Conservation (phyloP, 1,140 invertebrate species). For the Amyelois transitella region DNA sequence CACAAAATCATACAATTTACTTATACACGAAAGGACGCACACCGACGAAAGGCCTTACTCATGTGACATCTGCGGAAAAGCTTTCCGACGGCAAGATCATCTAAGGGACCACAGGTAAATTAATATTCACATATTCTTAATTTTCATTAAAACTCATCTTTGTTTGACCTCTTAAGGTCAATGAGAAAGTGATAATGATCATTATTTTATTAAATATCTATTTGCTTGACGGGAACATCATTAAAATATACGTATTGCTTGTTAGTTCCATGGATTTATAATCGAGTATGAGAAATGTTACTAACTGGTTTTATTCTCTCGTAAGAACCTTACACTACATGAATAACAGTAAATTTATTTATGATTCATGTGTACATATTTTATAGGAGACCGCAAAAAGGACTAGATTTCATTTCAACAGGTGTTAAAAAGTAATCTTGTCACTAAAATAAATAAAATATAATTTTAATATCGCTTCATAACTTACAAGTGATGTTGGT, state of each 20-base stretch:
- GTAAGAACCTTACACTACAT: neutral
- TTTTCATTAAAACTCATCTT: neutral
- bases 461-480: too few relatives aligned
- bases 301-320: neutral
- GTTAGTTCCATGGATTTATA: neutral
- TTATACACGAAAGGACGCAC: conserved; percentile 98
- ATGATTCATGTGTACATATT: neutral
- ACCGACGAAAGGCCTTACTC: conserved; percentile 98
- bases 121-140: conserved; percentile 10
- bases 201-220: conserved; percentile 3
- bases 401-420: neutral
- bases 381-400: neutral
- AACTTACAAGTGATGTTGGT: too few relatives aligned
- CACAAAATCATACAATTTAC: conserved; percentile 97
- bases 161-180: neutral
- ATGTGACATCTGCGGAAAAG: conserved; percentile 98
- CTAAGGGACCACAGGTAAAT: conserved; percentile 92
- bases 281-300: neutral
- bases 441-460: too few relatives aligned
- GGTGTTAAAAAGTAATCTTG: neutral
- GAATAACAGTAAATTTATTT: neutral
- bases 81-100: conserved; percentile 97
- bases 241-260: neutral
- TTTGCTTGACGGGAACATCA: conserved; percentile 1
- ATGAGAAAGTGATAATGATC: conserved; percentile 5